These are phyloP conservation scores for Mya arenaria DNA, from an alignment of 1,140 invertebrate species.

Conservation along the genomic window DNA sequence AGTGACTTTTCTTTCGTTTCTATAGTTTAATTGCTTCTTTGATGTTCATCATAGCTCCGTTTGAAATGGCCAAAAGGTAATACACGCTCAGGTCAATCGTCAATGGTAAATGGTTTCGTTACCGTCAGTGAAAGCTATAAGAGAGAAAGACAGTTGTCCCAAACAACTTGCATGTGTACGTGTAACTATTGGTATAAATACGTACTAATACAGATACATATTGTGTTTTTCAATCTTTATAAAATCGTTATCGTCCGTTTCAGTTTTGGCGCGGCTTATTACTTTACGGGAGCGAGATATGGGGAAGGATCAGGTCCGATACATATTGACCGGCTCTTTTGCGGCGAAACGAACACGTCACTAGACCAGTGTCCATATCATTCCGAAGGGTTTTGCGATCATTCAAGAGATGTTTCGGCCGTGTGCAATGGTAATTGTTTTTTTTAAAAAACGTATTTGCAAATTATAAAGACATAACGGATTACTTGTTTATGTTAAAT, in stretches of 20 bases:
- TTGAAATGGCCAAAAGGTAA: background rate
- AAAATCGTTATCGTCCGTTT: background rate
- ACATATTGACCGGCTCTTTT: background rate
- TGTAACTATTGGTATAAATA: background rate
- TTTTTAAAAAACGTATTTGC: background rate
- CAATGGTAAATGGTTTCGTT: background rate
- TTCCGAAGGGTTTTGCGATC: background rate
- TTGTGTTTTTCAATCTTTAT: background rate
- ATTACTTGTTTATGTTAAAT: too few species aligned
- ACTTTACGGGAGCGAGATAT: conserved; percentile 16
- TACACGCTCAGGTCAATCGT: too few species aligned
- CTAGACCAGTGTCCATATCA: background rate
- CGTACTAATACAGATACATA: background rate
- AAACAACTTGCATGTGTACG: background rate
- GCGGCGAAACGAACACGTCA: background rate
- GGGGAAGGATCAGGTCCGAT: conserved; percentile 16
- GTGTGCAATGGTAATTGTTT: background rate
- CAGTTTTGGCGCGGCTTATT: background rate
- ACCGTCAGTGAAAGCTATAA: background rate
- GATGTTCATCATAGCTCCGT: background rate
- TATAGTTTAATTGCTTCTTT: background rate
- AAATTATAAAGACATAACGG: background rate
- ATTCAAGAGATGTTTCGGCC: background rate
- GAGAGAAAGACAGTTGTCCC: background rate
- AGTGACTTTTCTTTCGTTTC: background rate